These are phyloP conservation scores for Rhynchonycteris naso DNA, from an alignment of 2,797 vertebrate genomes.

Conservation along the genomic window DNA sequence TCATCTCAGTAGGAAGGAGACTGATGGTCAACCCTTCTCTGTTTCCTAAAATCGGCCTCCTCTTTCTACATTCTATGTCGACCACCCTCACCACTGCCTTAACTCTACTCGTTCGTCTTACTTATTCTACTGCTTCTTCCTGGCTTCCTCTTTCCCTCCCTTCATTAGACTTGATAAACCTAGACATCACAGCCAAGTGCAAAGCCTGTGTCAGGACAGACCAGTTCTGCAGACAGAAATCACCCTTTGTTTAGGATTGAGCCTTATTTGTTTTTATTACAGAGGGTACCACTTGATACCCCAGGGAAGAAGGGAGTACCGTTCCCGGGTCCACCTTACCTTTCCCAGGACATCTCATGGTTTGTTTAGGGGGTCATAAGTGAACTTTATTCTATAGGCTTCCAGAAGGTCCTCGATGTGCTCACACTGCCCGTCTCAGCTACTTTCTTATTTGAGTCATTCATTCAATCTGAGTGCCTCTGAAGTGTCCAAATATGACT, in stretches of 20 bases:
- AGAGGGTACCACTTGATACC: neutral
- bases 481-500: accelerated
- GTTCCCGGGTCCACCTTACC: neutral
- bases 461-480: neutral
- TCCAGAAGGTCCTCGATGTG: neutral
- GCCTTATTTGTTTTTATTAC: neutral
- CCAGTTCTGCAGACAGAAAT: neutral
- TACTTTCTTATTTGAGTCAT: neutral
- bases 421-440: neutral
- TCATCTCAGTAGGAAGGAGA: neutral
- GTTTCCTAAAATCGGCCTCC: neutral
- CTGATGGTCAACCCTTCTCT: neutral
- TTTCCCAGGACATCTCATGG: neutral
- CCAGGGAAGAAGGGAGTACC: neutral
- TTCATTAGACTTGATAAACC: neutral
- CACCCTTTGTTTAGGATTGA: neutral
- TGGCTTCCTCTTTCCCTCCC: neutral
- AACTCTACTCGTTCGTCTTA: too few relatives aligned
- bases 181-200: too few relatives aligned
- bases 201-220: neutral
- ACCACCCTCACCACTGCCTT: neutral
- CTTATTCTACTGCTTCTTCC: neutral
- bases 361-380: neutral
- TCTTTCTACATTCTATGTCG: neutral
- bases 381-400: neutral